phyloP scores from a whole-genome alignment of 2,113 vertebrate genomes.

The Cochlearius cochlearius region DNA sequence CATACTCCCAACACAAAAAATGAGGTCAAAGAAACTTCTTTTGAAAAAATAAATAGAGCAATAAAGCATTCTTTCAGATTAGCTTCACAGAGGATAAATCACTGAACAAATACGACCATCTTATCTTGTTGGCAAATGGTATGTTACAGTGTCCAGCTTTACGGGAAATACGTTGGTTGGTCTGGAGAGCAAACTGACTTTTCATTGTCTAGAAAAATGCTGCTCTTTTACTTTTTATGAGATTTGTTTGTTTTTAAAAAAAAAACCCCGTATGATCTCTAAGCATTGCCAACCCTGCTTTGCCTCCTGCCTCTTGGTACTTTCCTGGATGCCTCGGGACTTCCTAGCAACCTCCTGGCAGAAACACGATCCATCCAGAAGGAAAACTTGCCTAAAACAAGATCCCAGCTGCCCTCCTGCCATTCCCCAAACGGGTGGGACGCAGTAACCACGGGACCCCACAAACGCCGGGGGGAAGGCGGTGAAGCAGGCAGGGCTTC shows the following conservation, averaged over 20 bases:
- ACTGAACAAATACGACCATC: slow-evolving; percentile 15
- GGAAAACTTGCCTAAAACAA: neutral
- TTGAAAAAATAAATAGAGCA: slow-evolving; percentile 64
- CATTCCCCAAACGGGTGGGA: neutral
- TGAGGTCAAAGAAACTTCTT: slow-evolving; percentile 37
- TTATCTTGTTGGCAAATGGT: slow-evolving; percentile 40
- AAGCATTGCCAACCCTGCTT: neutral
- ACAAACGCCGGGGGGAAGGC: rapidly evolving
- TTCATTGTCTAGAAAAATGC: slow-evolving; percentile 17
- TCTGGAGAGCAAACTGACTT: neutral
- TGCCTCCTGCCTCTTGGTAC: neutral
- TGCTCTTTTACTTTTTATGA: slow-evolving; percentile 1
- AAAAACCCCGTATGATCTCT: neutral
- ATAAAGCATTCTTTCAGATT: slow-evolving; percentile 50
- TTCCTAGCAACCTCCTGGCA: neutral
- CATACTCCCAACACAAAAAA: neutral
- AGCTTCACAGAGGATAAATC: slow-evolving; percentile 50
- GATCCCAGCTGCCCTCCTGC: neutral
- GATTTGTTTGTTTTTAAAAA: slow-evolving; percentile 23
- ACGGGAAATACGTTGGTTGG: neutral
- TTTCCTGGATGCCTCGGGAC: neutral
- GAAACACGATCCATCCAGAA: neutral
- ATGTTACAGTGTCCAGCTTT: neutral
- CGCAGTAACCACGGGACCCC: rapidly evolving
- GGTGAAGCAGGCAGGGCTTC: neutral